A percentile compares a stretch with the other conserved stretches of the same genome.
phyloP scores from a whole-genome alignment of 2,113 vertebrate genomes.

The Gymnocephalus cernua region DNA sequence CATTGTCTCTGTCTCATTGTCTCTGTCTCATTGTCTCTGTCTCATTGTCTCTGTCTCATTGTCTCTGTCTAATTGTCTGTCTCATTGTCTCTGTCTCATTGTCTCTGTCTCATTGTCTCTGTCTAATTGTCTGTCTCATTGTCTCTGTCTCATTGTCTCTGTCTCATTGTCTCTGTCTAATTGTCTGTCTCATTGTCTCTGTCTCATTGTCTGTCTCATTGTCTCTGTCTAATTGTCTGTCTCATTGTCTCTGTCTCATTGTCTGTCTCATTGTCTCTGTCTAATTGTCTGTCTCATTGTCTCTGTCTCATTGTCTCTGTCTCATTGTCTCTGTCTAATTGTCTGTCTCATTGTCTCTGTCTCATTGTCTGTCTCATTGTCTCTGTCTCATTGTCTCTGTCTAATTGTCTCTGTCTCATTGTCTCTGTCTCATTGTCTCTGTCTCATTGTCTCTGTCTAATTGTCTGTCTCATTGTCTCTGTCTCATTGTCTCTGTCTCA shows the following conservation, averaged over 20 bases:
- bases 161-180: too few relatives aligned
- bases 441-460: background rate
- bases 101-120: background rate
- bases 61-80: background rate
- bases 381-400: too few relatives aligned
- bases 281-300: background rate
- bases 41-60: background rate
- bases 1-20: background rate
- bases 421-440: background rate
- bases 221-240: background rate
- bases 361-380: background rate
- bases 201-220: background rate
- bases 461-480: background rate
- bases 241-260: too few relatives aligned
- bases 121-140: too few relatives aligned
- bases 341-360: too few relatives aligned
- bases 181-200: background rate
- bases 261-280: background rate
- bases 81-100: too few relatives aligned
- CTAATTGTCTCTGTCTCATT: too few relatives aligned
- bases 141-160: background rate
- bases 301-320: background rate
- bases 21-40: too few relatives aligned
- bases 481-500: background rate
- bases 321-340: background rate